Conservation (phyloP, 2,888 invertebrate species). For the Eristalinus sepulchralis region DNA sequence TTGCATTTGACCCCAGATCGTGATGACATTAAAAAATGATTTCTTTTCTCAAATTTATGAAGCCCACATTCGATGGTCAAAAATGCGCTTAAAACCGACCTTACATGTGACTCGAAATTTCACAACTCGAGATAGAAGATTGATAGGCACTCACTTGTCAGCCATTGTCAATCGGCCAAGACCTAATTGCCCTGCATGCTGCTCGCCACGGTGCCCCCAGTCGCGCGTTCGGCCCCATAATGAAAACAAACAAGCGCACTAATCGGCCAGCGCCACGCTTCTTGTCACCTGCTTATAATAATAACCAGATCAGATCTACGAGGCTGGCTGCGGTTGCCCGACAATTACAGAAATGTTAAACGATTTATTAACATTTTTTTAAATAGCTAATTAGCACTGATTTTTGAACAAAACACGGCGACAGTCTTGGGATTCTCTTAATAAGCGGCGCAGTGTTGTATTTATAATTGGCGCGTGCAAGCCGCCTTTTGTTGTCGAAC, state of each 20-base stretch:
- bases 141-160: not conserved
- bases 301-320: not conserved
- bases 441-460: slow-evolving; percentile 1
- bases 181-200: not conserved
- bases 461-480: slow-evolving; percentile 11
- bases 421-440: not conserved
- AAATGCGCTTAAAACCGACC: not conserved
- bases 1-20: too few species aligned
- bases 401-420: slow-evolving; percentile 2
- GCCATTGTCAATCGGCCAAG: not conserved
- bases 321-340: not conserved
- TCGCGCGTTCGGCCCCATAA: not conserved
- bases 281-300: not conserved
- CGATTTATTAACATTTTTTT: slow-evolving; percentile 9
- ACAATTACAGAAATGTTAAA: slow-evolving; percentile 20
- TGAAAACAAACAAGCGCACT: slow-evolving; percentile 3
- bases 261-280: not conserved
- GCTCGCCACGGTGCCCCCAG: not conserved
- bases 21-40: not conserved
- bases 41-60: not conserved
- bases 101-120: not conserved
- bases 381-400: slow-evolving; percentile 11
- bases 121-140: not conserved
- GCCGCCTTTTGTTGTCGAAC: slow-evolving; percentile 3
- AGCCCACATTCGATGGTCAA: not conserved